Base-by-base conservation (phyloP, 2,888 invertebrate genomes). In the Carabus problematicus region DNA sequence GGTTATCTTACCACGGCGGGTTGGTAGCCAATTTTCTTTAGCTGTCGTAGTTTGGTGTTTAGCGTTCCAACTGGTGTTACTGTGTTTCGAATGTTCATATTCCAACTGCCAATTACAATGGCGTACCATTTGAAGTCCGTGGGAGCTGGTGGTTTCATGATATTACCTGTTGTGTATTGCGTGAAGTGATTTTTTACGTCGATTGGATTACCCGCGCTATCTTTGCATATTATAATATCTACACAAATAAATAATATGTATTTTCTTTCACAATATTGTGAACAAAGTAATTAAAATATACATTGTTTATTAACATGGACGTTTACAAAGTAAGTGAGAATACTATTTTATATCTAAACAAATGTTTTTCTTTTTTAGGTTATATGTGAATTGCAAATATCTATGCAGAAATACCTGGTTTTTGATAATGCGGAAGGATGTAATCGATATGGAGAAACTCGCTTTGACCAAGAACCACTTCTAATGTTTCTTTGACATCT, bases 351-450 rank as follows among this genome's bases (percentile, higher is more conserved):
- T n/a, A n/a, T n/a, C n/a, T n/a, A n/a, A n/a, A n/a, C n/a, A n/a
- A n/a, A n/a, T n/a, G n/a, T n/a, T n/a, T n/a, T n/a, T n/a, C n/a
- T n/a, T n/a, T n/a, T n/a, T n/a, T n/a, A n/a, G n/a, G n/a, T n/a
- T n/a, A n/a, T n/a, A n/a, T n/a, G n/a, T n/a, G n/a, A n/a, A n/a
- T n/a, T n/a, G n/a, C n/a, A 45, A 29, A 29, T 29, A 29, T 29
- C 29, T 29, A 29, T 3, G 29, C 29, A 29, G 3, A 29, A 6
- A 29, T 79, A 88, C 88, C 88, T 76, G 88, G 85, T 79, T 85
- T 84, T 73, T 86, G 83, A 76, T 86, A 89, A 75, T 93, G 91
- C 8, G 92, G 89, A 71, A 93, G 77, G 71, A 92, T 80, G 77
- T 91, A 90, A 70, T 85, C 83, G 4, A 83, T 79, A 70, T 78